Conservation (phyloP, 2,888 invertebrate genomes). For the Lithophane socia region DNA sequence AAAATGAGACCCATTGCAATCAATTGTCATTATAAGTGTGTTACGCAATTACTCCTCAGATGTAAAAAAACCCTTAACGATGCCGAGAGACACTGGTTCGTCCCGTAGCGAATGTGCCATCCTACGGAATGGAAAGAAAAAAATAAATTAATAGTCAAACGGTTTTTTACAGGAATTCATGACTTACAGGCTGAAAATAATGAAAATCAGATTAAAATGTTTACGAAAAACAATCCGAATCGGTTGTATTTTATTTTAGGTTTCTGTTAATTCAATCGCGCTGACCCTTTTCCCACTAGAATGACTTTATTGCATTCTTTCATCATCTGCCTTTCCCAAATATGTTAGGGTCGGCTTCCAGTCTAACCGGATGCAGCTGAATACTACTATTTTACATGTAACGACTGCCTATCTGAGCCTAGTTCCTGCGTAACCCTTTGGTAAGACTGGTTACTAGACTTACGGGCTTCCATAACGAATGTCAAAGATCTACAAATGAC, state of each 20-base stretch:
- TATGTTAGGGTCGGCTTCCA: not conserved
- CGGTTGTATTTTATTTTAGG: not conserved
- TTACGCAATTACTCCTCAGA: no score
- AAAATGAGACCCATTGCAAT: no score
- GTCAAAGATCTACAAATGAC: not conserved
- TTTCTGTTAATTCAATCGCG: not conserved
- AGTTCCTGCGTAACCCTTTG: not conserved
- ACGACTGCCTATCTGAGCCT: not conserved
- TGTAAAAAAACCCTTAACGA: no score
- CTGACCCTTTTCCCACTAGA: not conserved
- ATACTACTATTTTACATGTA: no score
- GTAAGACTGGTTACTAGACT: not conserved
- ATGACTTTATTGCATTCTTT: not conserved
- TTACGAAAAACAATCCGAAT: not conserved
- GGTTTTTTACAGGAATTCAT: not conserved
- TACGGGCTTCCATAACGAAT: not conserved
- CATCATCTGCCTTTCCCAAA: not conserved
- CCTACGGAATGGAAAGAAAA: not conserved
- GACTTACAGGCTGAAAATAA: constrained; percentile 4
- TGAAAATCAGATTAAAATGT: not conserved
- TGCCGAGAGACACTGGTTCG: no score
- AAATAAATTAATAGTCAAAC: not conserved
- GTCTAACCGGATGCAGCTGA: not conserved
- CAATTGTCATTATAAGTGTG: no score
- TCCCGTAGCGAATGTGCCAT: not conserved